A percentile compares a stretch with the other conserved stretches of the same genome.
Conservation (phyloP, 2,888 invertebrate genomes). For the Tiliacea citrago region DNA sequence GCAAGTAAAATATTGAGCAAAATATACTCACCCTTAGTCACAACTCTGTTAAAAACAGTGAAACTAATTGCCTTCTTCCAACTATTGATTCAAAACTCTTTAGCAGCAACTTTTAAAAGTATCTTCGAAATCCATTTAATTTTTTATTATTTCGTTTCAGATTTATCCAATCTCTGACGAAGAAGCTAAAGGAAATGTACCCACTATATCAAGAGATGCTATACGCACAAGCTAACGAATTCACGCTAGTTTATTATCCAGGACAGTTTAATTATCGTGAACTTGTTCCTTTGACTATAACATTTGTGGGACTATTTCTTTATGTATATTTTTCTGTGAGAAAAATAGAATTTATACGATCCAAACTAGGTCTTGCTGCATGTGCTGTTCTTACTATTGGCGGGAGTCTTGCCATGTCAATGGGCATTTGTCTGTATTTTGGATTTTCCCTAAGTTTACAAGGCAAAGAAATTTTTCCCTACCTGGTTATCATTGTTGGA, state of each 20-base stretch:
- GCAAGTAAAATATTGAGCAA: conserved; percentile 69
- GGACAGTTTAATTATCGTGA: conserved; percentile 96
- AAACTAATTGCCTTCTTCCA: no score
- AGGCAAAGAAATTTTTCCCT: conserved; percentile 98
- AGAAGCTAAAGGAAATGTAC: conserved; percentile 93
- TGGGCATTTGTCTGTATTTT: conserved; percentile 96
- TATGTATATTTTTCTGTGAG: conserved; percentile 99
- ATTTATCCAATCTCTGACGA: conserved; percentile 93
- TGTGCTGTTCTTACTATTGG: conserved; percentile 97
- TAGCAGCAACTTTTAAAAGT: not conserved
- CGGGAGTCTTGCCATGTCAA: conserved; percentile 97
- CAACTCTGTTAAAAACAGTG: not conserved
- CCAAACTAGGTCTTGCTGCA: conserved; percentile 96
- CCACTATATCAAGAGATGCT: conserved; percentile 92
- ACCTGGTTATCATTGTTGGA: conserved; percentile 98
- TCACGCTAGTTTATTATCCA: conserved; percentile 95
- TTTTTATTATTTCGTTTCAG: conserved; percentile 85
- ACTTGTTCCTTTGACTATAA: conserved; percentile 95
- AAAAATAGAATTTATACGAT: conserved; percentile 98
- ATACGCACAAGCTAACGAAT: conserved; percentile 84
- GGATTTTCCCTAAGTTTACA: conserved; percentile 95
- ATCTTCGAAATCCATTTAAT: not conserved
- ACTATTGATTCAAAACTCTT: no score
- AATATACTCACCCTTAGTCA: not conserved
- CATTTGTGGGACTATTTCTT: conserved; percentile 96